Evolutionary conservation across 2,888 invertebrate species (phyloP), one percentile per base, ranked within the genome.

Genomic region (Phyto melanocephala): DNA sequence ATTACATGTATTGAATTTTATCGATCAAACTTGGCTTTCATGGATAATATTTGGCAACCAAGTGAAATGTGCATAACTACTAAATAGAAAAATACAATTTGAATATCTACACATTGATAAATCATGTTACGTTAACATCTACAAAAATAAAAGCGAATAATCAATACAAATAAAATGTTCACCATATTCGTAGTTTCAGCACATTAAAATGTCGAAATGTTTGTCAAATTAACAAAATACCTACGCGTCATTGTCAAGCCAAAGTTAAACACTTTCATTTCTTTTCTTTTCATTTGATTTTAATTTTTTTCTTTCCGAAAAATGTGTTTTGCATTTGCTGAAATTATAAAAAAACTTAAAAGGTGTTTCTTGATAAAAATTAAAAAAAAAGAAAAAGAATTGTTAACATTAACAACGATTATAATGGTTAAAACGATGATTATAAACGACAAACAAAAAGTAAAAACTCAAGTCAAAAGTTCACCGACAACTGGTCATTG

Each of bases 381-480:
- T 5, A 15, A 35, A 40, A 74, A 42, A n/a, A n/a, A n/a, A n/a
- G n/a, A n/a, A n/a, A n/a, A n/a, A n/a, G n/a, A n/a, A n/a, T n/a
- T 63, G 40, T 24, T 56, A 67, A 56, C 20, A 70, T 70, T 70
- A 24, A 37, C 22, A 33, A 47, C 35, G 20, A 50, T 65, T 58
- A 58, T 20, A 62, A 40, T 42, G 60, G 40, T 62, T 42, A 74
- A 52, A 45, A 24, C 35, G 62, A 11, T 54, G 54, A 45, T 42
- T 63, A 37, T 47, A 52, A 45, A 10, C 17, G 35, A 45, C 24
- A 13, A 65, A 54, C 45, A 54, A 17, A 42, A 33, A 65, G 37
- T 63, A 54, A 52, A 62, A 72, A 11, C 28, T n/a, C 1, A 67
- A 62, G 77, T 77, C 77, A 77, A 77, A 62, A 77, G 77, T 68